A percentile compares a stretch with the other conserved stretches of the same genome.
Conservation (phyloP, 2,888 invertebrate genomes). For the Suillia variegata region DNA sequence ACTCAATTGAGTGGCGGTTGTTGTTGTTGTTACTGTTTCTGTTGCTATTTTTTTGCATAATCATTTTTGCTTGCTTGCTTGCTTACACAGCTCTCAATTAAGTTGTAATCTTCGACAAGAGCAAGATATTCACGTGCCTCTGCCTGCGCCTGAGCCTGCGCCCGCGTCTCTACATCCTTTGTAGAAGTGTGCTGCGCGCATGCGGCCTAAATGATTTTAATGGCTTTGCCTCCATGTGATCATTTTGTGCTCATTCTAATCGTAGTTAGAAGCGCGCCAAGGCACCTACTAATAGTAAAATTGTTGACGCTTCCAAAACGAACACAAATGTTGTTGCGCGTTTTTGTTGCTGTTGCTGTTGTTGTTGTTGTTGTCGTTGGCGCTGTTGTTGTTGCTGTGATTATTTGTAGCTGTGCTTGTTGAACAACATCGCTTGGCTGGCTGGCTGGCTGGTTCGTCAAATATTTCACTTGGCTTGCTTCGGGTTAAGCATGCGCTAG, state of each 20-base stretch:
- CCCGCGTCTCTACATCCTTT: too few species aligned
- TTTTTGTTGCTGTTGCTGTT: not conserved
- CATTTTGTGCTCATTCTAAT: not conserved
- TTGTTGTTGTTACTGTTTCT: not conserved
- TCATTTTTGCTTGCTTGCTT: constrained; percentile 24
- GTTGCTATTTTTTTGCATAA: constrained; percentile 21
- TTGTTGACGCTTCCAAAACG: constrained; percentile 19
- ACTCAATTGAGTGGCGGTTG: constrained; percentile 4
- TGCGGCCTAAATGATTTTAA: constrained; percentile 1
- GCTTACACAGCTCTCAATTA: constrained; percentile 24
- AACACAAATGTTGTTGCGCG: constrained; percentile 10
- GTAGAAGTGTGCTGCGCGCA: not conserved
- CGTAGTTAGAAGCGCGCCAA: not conserved
- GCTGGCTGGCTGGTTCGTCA: not conserved
- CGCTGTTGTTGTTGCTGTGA: too few species aligned
- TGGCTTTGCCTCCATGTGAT: not conserved
- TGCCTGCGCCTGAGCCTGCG: too few species aligned
- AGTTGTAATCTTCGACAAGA: constrained; percentile 21
- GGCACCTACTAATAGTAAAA: too few species aligned
- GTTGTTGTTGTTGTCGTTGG: too few species aligned
- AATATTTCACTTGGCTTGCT: constrained; percentile 2
- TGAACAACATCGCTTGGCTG: not conserved
- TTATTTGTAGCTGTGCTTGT: constrained; percentile 9
- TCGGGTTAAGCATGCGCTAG: constrained; percentile 6
- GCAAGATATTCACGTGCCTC: too few species aligned